Evolutionary conservation across 1,140 invertebrate species (phyloP), one percentile per base, ranked within the genome.

Genomic region (Pogonognathellus flavescens): DNA sequence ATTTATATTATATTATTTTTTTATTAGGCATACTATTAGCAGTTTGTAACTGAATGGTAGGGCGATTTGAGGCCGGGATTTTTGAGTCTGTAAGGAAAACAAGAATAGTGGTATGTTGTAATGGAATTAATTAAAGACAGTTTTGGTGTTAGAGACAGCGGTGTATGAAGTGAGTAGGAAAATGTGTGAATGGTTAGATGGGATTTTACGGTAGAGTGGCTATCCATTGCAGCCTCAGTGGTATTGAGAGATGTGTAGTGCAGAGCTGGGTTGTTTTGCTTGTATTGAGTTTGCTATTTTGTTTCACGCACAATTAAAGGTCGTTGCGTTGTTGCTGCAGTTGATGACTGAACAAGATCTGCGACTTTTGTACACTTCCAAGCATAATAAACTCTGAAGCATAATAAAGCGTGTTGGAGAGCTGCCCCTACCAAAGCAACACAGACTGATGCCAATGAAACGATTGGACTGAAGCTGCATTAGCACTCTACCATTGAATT

Each of bases 291-390:
- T 50, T 31, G 70, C 14, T 76, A 76, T 18, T 31, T 76, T 50
- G 70, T 76, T 76, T 76, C 70, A 76, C 70, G 70, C 70, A 76
- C 70, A 76, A 76, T 76, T 76, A 76, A 76, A 76, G 70, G 70
- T 76, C 70, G 70, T 76, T 76, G 70, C 31, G 41, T 18, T 76
- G 70, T 49, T 76, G 70, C 31, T 76, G 41, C 49, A 50, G 70
- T 76, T 66, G 62, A 76, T 31, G 53, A 57, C 11, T 14, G 53
- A 57, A 57, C 11, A n/a, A 57, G 53, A 41, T 41, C 31, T 41
- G 31, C 31, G 31, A 41, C 31, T 41, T 41, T 41, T 41, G 31
- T 3, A 6, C 31, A 41, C 2, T 41, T 41, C 6, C 2, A 3
- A 41, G 1, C 31, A 41, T 41, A 41, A 41, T 41, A 41, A 3